Evolutionary conservation across 2,113 vertebrate genomes (phyloP), one percentile per base, ranked within the genome.

Genomic region (Helogale parvula): DNA sequence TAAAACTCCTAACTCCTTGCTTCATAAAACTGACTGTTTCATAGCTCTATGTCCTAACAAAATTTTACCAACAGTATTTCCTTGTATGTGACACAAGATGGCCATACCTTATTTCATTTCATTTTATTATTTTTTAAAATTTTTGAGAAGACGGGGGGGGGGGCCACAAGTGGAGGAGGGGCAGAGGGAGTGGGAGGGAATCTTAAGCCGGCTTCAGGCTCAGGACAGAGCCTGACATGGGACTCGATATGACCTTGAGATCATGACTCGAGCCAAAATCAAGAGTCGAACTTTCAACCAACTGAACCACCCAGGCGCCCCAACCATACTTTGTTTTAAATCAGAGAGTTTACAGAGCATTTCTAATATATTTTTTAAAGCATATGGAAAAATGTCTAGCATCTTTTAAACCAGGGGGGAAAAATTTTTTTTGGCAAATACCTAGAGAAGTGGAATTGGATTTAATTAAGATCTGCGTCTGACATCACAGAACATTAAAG

Each of bases 361-460:
- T 94, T 95, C n/a, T 27, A 63, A 41, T 69, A 1, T 60, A 17
- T 72, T 69, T 95, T 96, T 15, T n/a, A 94, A 94, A 87, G 33
- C 5, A 38, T 91, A 65, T 50, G 31, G 29, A 31, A 90, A 97
- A 96, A 19, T 57, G 14, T 65, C 41, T 79, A 76, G 27, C 2
- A 25, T 86, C 65, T 77, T 90, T 95, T 90, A 93, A 93, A 79
- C 10, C 11, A 60, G 76, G 33, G 38, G 45, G 74, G 66, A 60
- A 45, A 79, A 71, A 60, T 54, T 14, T 54, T 52, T 35, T 57
- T 60, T 45, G 17, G 14, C 65, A 83, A 76, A 69, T 66, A 69
- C 17, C n/a, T 77, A 47, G 12, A 69, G 27, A 90, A 3, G 25
- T 52, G 16, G 29, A 71, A 45, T 63, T 95, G 65, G 7, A 72